Percentiles rank a stretch among this genome's conserved stretches.
Conservation (phyloP, 1,140 invertebrate genomes). For the Gonatopus flavifemur region DNA sequence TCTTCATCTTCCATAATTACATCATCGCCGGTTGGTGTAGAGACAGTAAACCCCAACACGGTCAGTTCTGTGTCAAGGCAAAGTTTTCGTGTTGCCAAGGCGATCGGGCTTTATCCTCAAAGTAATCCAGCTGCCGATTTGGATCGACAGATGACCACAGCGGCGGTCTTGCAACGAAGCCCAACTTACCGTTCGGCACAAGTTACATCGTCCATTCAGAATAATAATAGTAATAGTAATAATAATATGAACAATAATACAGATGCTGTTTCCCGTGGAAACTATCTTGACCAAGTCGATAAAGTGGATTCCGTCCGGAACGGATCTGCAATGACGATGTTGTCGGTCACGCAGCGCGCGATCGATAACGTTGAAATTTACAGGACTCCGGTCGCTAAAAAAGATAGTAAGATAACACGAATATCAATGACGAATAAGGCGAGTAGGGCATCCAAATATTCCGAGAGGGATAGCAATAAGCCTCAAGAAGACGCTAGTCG, state of each 20-base stretch:
- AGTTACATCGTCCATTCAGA: not conserved
- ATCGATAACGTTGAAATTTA: slow-evolving; percentile 4
- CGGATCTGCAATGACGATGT: not conserved
- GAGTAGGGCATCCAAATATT: slow-evolving; percentile 23
- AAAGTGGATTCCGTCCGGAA: not conserved
- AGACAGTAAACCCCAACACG: not conserved
- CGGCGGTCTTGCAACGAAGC: not conserved
- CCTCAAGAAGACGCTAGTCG: too few relatives aligned
- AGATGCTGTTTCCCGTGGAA: slow-evolving; percentile 4
- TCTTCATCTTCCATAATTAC: slow-evolving; percentile 1
- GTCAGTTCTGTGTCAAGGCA: slow-evolving; percentile 9
- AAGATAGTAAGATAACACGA: slow-evolving; percentile 39
- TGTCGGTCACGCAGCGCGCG: slow-evolving; percentile 3
- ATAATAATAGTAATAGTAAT: not conserved
- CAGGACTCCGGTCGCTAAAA: slow-evolving; percentile 23
- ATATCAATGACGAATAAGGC: slow-evolving; percentile 32
- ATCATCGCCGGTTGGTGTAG: slow-evolving; percentile 6
- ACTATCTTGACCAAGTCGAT: not conserved
- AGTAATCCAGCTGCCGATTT: slow-evolving; percentile 19
- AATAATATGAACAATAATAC: not conserved
- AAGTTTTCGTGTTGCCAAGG: slow-evolving; percentile 40
- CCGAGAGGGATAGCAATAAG: slow-evolving; percentile 20
- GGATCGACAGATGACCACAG: slow-evolving; percentile 20
- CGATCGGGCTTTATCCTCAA: slow-evolving; percentile 33
- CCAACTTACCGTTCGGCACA: slow-evolving; percentile 5